phyloP scores from a whole-genome alignment of 2,113 vertebrate genomes.

The Serinus canaria region DNA sequence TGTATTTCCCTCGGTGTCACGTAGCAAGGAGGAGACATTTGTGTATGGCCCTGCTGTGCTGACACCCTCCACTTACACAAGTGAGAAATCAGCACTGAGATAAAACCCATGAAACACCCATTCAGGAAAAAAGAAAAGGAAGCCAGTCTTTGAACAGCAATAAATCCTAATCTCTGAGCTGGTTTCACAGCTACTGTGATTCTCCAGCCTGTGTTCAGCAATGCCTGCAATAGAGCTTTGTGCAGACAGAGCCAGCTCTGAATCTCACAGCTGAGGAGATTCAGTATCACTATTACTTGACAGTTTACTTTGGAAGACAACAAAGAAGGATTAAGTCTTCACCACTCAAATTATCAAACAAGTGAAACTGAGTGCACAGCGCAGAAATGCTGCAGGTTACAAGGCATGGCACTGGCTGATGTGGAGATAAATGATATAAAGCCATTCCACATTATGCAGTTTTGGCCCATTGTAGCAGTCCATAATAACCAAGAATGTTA shows the following conservation, averaged over 20 bases:
- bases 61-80: neutral
- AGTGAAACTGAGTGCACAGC: neutral
- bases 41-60: neutral
- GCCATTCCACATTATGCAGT: neutral
- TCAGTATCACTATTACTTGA: slow-evolving; percentile 5
- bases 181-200: neutral
- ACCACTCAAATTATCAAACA: slow-evolving; percentile 29
- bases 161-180: slow-evolving; percentile 5
- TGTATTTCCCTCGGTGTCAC: neutral
- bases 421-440: neutral
- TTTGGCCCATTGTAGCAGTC: neutral
- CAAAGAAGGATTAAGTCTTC: slow-evolving; percentile 19
- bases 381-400: neutral
- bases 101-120: slow-evolving; percentile 35
- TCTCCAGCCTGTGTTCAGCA: slow-evolving; percentile 16
- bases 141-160: slow-evolving; percentile 20
- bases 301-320: slow-evolving; percentile 14
- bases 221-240: neutral
- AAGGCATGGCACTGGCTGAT: neutral
- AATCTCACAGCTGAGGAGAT: neutral
- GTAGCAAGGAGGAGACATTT: slow-evolving; percentile 2
- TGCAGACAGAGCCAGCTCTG: neutral
- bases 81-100: slow-evolving; percentile 47
- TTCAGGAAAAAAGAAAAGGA: neutral
- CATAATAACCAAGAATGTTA: neutral